Base-by-base conservation (phyloP, 2,888 invertebrate species). In the Drosophila multiciliata region DNA sequence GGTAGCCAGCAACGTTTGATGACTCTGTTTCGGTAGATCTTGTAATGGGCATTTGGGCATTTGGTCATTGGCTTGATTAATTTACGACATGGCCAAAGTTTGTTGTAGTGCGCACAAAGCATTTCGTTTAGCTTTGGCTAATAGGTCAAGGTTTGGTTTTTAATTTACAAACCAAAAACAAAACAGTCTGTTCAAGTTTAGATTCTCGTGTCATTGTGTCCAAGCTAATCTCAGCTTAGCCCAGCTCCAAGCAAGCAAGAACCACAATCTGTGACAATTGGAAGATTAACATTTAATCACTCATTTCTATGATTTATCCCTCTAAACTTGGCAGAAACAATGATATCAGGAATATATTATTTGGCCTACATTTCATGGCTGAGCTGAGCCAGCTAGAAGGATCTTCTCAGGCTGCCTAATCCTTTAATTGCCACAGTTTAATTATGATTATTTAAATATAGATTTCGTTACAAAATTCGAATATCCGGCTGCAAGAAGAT, bases 51-150 rank as follows among this genome's bases (percentile, higher is more conserved):
- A 64, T 61, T 70, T 63, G 65, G 67, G 54, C 52, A 63, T 59
- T 69, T 62, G 69, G 67, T 67, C 66, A 58, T 62, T 68, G 80
- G 75, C 71, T 80, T 85, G 85, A 85, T 85, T 88, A 88, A 88
- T 85, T 88, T 85, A 86, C 82, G 73, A 86, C 79, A 77, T 80
- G 88, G 77, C 77, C 77, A 75, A 66, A 75, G 69, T 70, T 73
- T 59, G 68, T 58, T 48, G 49, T 49, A 2, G 48, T 38, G 23
- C 20, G 23, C 48, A 83, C 86, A 86, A 86, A 74, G 74, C 76
- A 60, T 68, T 85, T 79, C 65, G 70, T 64, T 86, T 61, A 74
- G 60, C 73, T 75, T 70, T 85, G 76, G 82, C 82, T 80, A 73
- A 82, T 85, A 67, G 86, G 88, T 86, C 88, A 85, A 86, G 85